Percentiles rank a stretch among this genome's conserved stretches.
Evolutionary conservation across 2,113 vertebrate species (phyloP).

Genomic region (Prunella himalayana): DNA sequence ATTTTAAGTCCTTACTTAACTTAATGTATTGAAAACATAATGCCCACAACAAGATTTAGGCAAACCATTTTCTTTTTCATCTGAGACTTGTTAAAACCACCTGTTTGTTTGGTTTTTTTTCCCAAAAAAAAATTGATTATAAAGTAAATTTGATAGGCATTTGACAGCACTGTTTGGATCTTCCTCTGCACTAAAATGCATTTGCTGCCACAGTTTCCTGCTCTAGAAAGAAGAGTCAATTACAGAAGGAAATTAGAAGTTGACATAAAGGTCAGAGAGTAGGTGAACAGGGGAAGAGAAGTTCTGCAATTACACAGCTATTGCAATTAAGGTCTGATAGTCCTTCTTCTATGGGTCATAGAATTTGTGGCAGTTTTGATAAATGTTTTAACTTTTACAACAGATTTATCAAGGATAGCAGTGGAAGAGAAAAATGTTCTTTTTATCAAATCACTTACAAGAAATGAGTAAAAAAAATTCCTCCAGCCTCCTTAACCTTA

Average conservation of each 20-base stretch:
- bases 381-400: conserved; percentile 15
- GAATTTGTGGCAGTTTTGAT: not conserved
- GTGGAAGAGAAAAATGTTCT: not conserved
- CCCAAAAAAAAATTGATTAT: not conserved
- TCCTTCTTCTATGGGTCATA: not conserved
- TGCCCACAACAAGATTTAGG: not conserved
- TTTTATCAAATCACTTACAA: not conserved
- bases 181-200: not conserved
- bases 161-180: not conserved
- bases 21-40: not conserved
- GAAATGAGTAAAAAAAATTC: not conserved
- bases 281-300: not conserved
- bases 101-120: not conserved
- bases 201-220: not conserved
- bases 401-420: not conserved
- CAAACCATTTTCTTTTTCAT: not conserved
- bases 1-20: not conserved
- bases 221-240: not conserved
- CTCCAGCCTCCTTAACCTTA: not conserved
- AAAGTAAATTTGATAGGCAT: not conserved
- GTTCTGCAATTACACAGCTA: conserved; percentile 5
- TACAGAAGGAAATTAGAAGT: conserved; percentile 36
- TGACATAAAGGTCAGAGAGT: not conserved
- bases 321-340: conserved; percentile 22
- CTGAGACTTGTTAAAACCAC: not conserved